Base-by-base conservation (phyloP, 2,888 invertebrate genomes). In the Pherbina coryleti region DNA sequence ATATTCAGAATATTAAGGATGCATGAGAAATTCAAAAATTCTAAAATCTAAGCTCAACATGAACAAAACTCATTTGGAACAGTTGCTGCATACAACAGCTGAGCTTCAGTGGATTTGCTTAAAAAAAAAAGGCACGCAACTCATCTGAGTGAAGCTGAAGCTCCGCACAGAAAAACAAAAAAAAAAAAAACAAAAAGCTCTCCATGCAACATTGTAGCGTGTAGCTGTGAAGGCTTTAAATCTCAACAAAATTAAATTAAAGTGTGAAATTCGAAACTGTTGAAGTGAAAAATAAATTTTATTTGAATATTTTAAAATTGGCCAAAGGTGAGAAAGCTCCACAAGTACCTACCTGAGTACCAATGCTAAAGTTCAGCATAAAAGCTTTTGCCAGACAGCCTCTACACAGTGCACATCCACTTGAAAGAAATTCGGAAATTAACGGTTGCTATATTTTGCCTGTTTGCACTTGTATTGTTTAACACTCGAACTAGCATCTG, bases 81-180 rank as follows among this genome's bases (percentile, higher is more conserved):
- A 78, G 70, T 75, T 77, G 80, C 76, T 70, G 77, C 72, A 60
- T 69, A 83, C 84, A 85, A 84, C 88, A 89, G 85, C 86, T 88
- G 88, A 83, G 84, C 82, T 81, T 84, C 84, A 87, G 84, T 85
- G 83, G 82, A 70, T 81, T 81, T 79, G 76, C 76, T 67, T 9
- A n/a, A 31, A 49, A 67, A 55, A 17, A n/a, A 31, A 49, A 67
- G 66, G 55, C 66, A 67, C 53, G 55, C 49, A 74, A 49, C 74
- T 67, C 55, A 75, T 67, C 64, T 75, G 22, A 80, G 79, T 44
- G 74, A 73, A 57, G 67, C 62, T 14, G 71, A 69, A 72, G 9
- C 49, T 37, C 8, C 37, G 64, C 25, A 51, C 7, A 51, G 5
- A 53, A 55, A 77, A n/a, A n/a, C n/a, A 53, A 25, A 19, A 9